Evolutionary conservation across 2,888 invertebrate species (phyloP).

Genomic region (Andrena flavipes): DNA sequence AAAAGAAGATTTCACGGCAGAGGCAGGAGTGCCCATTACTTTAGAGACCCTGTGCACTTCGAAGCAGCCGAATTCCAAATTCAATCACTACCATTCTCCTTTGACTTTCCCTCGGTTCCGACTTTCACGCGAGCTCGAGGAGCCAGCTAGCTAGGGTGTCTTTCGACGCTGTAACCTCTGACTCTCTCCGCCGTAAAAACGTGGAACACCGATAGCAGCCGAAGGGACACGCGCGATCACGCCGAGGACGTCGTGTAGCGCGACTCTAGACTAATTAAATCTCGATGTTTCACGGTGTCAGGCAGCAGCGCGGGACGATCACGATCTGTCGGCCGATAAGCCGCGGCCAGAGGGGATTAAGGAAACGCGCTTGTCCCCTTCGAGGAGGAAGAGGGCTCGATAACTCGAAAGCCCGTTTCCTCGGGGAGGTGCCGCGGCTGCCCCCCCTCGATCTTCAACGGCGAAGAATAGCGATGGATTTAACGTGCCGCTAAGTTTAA

Average conservation of each 20-base stretch:
- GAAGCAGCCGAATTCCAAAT: constrained; percentile 25
- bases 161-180: constrained; percentile 6
- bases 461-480: constrained; percentile 9
- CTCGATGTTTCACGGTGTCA: constrained; percentile 66
- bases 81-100: constrained; percentile 16
- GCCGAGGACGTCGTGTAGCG: constrained; percentile 52
- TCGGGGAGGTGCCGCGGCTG: constrained; percentile 2
- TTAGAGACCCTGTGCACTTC: too few relatives aligned
- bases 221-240: constrained; percentile 19
- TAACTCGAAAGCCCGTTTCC: constrained; percentile 33
- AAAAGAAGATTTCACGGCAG: too few relatives aligned
- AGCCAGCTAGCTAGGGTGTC: not conserved
- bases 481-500: not conserved
- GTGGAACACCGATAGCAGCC: not conserved
- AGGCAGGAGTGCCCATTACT: too few relatives aligned
- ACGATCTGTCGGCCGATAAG: constrained; percentile 75
- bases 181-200: constrained; percentile 1
- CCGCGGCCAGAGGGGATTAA: constrained; percentile 54
- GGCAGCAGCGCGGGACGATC: constrained; percentile 63
- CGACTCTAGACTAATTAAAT: constrained; percentile 69
- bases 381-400: constrained; percentile 39
- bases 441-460: not conserved
- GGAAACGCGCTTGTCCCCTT: constrained; percentile 51
- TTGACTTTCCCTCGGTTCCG: not conserved
- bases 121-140: constrained; percentile 8